Evolutionary conservation across 2,888 invertebrate genomes (phyloP), one percentile per base, ranked within the genome.

Genomic region (Chrysopilus asiliformis): DNA sequence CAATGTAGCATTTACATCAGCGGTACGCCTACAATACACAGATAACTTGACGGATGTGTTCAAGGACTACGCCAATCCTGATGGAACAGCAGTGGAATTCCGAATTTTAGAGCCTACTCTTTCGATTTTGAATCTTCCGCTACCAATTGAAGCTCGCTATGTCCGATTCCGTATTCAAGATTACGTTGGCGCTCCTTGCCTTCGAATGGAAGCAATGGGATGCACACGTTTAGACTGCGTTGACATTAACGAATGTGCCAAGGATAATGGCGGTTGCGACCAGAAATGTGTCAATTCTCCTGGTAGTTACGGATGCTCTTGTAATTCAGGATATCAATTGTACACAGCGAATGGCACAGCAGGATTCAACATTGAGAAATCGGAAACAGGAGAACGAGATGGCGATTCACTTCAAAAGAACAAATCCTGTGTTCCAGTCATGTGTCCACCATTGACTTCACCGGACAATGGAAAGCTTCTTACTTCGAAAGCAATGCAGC

Each of bases 381-480:
- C 77, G 1, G 95, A 97, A 67, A 79, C 76, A 36, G 95, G 97
- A 4, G 71, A 79, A 43, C 71, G 85, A 40, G 87, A 91, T 51
- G 90, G 89, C 1, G 94, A 95, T 55, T 72, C 79, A 2, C 85
- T 81, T 56, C 83, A 87, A 56, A 73, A 80, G 48, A 93, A 94
- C 58, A 94, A 95, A 66, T 86, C 93, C 19, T 95, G 94, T 60
- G 93, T 94, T 9, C 86, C 89, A 1, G 72, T 90, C 3, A 86
- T 89, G 85, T 93, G 91, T 47, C 84, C 89, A 4, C 58, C 69
- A 3, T 57, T 90, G 26, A 58, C 68, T 19, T 68, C 79, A 3
- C 90, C 90, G 1, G 86, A 87, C 58, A 89, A 90, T 58, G 91
- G 90, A 38, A 72, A 81, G 48, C 65, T 90, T 18, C 58, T 91